Percentiles rank a stretch among this genome's conserved stretches.
phyloP scores from a whole-genome alignment of 2,888 invertebrate species.

The Tenthredo notha region DNA sequence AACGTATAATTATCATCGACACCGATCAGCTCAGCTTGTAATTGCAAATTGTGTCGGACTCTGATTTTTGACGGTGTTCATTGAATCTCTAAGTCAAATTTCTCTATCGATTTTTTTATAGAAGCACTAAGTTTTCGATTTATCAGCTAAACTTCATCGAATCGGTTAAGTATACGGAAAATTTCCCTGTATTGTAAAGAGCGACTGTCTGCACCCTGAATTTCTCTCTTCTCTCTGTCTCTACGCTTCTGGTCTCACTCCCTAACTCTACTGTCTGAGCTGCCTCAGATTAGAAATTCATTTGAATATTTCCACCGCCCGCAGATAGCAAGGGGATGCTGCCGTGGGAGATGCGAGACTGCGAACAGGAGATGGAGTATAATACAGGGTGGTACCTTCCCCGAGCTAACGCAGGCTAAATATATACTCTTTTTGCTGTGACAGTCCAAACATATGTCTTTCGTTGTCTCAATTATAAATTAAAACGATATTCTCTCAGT shows the following conservation, averaged over 20 bases:
- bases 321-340: conserved; percentile 65
- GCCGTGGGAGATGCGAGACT: conserved; percentile 63
- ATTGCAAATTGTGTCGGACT: neutral
- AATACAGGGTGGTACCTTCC: conserved; percentile 53
- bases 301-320: conserved; percentile 79
- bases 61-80: neutral
- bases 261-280: conserved; percentile 64
- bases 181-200: conserved; percentile 3
- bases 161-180: conserved; percentile 7
- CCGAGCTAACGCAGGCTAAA: neutral
- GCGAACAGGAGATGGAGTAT: conserved; percentile 47
- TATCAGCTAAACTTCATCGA: neutral
- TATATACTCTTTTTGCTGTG: neutral
- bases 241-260: conserved; percentile 58
- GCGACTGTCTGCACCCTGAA: conserved; percentile 17
- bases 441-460: neutral
- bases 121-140: neutral
- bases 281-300: conserved; percentile 79
- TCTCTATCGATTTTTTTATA: neutral
- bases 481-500: neutral
- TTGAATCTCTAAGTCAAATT: neutral
- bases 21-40: neutral
- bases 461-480: neutral
- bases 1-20: neutral
- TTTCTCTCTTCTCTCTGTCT: conserved; percentile 55